Percentiles rank a stretch among this genome's conserved stretches.
phyloP scores from a whole-genome alignment of 2,888 invertebrate species.

The Megalurothrips usitatus region DNA sequence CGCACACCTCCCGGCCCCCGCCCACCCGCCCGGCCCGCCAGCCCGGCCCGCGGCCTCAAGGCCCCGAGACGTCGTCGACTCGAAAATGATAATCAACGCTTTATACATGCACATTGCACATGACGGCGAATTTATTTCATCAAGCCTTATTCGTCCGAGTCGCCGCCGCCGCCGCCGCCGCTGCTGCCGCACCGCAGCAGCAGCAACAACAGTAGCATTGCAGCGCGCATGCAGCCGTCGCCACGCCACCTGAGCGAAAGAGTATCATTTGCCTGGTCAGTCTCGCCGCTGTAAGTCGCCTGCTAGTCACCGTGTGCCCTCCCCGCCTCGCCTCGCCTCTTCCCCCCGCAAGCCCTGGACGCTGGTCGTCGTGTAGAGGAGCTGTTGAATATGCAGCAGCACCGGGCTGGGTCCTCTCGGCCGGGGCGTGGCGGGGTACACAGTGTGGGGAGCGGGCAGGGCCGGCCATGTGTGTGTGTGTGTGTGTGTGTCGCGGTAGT shows the following conservation, averaged over 20 bases:
- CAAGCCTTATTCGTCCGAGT: too few relatives aligned
- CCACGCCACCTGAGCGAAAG: neutral
- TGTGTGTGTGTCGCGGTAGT: conserved; percentile 10
- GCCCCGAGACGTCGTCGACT: neutral
- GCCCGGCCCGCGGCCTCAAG: too few relatives aligned
- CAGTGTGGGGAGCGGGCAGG: neutral
- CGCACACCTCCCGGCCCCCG: neutral
- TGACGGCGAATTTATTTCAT: too few relatives aligned
- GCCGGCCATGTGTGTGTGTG: neutral
- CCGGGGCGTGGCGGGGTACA: neutral
- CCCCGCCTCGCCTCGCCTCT: neutral
- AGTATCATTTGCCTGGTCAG: conserved; percentile 21
- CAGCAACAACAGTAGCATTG: too few relatives aligned
- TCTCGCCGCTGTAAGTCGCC: neutral
- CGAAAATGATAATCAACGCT: conserved; percentile 4
- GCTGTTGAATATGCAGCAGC: conserved; percentile 26
- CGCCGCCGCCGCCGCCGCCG: too few relatives aligned
- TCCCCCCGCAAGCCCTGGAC: neutral
- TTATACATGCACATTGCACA: too few relatives aligned
- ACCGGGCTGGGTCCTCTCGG: neutral
- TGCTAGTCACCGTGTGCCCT: neutral
- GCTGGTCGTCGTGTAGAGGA: conserved; percentile 7
- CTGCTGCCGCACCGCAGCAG: too few relatives aligned
- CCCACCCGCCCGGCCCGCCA: neutral
- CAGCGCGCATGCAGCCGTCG: too few relatives aligned